These are phyloP conservation scores for Polyommatus iphigenia DNA, from an alignment of 2,888 invertebrate species.

Conservation along the genomic window DNA sequence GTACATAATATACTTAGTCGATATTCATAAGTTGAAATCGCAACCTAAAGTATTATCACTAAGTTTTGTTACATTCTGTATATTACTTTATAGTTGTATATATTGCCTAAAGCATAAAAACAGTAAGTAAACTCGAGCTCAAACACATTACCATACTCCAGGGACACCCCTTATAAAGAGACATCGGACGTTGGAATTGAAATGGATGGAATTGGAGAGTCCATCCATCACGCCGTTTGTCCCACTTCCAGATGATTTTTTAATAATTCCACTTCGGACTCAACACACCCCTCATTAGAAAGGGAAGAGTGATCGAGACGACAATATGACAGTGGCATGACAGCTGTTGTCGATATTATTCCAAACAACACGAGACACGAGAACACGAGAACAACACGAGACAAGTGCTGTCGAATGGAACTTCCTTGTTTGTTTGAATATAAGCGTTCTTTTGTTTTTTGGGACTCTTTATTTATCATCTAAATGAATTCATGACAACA, in stretches of 20 bases:
- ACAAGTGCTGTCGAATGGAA: constrained; percentile 22
- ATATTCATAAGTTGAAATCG: too few relatives aligned
- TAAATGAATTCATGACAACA: background rate
- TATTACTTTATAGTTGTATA: too few relatives aligned
- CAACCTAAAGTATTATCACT: too few relatives aligned
- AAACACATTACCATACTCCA: constrained; percentile 63
- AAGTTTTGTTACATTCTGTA: too few relatives aligned
- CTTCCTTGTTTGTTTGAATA: constrained; percentile 3
- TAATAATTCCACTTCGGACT: constrained; percentile 72
- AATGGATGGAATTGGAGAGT: constrained; percentile 76
- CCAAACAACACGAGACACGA: too few relatives aligned
- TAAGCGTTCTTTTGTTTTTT: background rate
- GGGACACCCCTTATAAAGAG: constrained; percentile 70
- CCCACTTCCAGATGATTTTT: constrained; percentile 76
- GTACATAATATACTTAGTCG: too few relatives aligned
- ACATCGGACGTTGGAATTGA: constrained; percentile 67
- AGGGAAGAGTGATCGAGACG: constrained; percentile 63
- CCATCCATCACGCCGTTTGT: constrained; percentile 73
- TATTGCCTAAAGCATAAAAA: too few relatives aligned
- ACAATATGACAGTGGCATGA: constrained; percentile 74
- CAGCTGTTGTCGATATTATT: constrained; percentile 62
- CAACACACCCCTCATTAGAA: constrained; percentile 63
- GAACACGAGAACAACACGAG: too few relatives aligned
- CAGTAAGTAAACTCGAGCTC: constrained; percentile 55
- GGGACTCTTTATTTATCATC: background rate